Evolutionary conservation across 2,888 invertebrate genomes (phyloP).

Genomic region (Pilophorus perplexus): DNA sequence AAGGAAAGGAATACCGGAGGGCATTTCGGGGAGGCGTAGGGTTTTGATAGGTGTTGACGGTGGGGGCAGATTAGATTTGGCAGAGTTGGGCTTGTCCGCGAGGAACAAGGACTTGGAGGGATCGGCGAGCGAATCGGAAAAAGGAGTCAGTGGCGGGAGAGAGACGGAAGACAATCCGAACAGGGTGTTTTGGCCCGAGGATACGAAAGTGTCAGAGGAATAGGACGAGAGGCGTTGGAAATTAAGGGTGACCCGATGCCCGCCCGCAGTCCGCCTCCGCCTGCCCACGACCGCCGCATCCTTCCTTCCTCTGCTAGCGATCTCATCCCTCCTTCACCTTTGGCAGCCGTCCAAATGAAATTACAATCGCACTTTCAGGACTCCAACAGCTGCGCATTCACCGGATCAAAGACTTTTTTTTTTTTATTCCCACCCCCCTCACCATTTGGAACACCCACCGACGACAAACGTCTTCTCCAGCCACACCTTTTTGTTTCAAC

Average conservation of each 20-base stretch:
- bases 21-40: too few species aligned
- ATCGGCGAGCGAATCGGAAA: background rate
- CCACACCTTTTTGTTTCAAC: constrained; percentile 11
- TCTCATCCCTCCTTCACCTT: constrained; percentile 12
- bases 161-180: constrained; percentile 20
- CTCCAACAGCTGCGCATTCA: constrained; percentile 18
- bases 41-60: constrained; percentile 8
- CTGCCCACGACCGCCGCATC: background rate
- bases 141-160: background rate
- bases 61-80: constrained; percentile 13
- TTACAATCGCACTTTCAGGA: constrained; percentile 27
- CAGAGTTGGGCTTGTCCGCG: background rate
- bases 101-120: background rate
- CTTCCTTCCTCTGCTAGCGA: constrained; percentile 9
- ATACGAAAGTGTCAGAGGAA: constrained; percentile 30
- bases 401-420: constrained; percentile 14
- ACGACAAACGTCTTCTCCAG: constrained; percentile 14
- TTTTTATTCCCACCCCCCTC: too few species aligned
- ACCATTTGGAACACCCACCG: background rate
- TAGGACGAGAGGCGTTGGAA: constrained; percentile 26
- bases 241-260: constrained; percentile 8
- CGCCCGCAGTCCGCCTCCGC: background rate
- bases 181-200: constrained; percentile 31
- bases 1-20: too few species aligned
- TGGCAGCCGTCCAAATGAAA: constrained; percentile 31